Evolutionary conservation across 2,888 invertebrate genomes (phyloP).

Genomic region (Trisateles emortualis): DNA sequence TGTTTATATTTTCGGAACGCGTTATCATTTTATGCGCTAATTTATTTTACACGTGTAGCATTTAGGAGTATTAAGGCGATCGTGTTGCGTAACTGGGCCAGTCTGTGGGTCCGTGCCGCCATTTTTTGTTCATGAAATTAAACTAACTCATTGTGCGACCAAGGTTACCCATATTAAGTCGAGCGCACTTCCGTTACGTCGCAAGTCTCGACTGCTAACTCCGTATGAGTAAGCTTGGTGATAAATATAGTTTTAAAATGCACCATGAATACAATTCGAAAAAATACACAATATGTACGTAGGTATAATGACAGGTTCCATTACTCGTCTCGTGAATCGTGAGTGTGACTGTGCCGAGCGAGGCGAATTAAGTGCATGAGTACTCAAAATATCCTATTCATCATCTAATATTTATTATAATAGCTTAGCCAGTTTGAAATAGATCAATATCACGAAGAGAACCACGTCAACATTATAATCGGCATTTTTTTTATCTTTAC

Average conservation of each 20-base stretch:
- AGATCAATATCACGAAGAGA: conserved; percentile 31
- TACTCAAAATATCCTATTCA: neutral
- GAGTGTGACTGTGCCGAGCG: no score
- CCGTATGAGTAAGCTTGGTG: conserved; percentile 23
- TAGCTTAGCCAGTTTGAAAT: conserved; percentile 15
- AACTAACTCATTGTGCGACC: conserved; percentile 69
- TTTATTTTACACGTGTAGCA: conserved; percentile 50
- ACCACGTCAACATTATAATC: conserved; percentile 53
- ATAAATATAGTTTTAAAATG: conserved; percentile 35
- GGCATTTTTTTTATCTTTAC: conserved; percentile 65
- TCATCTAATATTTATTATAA: conserved; percentile 10
- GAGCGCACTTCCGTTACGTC: conserved; percentile 69
- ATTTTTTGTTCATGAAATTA: conserved; percentile 55
- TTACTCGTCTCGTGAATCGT: neutral
- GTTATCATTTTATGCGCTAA: conserved; percentile 51
- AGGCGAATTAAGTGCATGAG: neutral
- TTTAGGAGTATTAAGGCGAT: conserved; percentile 39
- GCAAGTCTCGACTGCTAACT: conserved; percentile 35
- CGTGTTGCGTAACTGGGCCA: conserved; percentile 63
- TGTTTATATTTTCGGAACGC: conserved; percentile 35
- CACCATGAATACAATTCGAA: conserved; percentile 19
- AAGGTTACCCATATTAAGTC: conserved; percentile 82
- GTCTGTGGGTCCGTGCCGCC: conserved; percentile 48
- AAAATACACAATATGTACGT: neutral
- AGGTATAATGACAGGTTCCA: neutral